These are phyloP conservation scores for Drosophila paulistorum DNA, from an alignment of 1,140 invertebrate genomes.

Conservation along the genomic window DNA sequence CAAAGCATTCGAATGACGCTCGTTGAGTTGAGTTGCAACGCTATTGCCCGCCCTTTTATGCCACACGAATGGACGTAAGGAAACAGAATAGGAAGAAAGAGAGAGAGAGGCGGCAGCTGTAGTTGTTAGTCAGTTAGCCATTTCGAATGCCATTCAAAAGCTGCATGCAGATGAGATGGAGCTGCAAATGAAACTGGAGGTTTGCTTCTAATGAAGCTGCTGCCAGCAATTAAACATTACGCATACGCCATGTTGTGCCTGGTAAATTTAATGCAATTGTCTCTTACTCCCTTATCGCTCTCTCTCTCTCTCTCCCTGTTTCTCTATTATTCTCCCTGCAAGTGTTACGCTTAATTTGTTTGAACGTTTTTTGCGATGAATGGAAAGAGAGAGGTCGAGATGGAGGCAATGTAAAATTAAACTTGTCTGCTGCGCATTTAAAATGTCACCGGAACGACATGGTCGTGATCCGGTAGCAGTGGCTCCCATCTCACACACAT, in stretches of 20 bases:
- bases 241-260: slow-evolving; percentile 68
- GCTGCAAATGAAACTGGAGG: slow-evolving; percentile 1
- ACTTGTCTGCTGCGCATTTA: slow-evolving; percentile 78
- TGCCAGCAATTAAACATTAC: slow-evolving; percentile 78
- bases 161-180: slow-evolving; percentile 69
- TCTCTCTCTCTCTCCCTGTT: slow-evolving; percentile 3
- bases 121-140: slow-evolving; percentile 59
- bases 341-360: slow-evolving; percentile 75
- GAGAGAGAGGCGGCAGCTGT: slow-evolving; percentile 14
- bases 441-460: slow-evolving; percentile 67
- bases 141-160: slow-evolving; percentile 66
- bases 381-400: too few species aligned
- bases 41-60: slow-evolving; percentile 40
- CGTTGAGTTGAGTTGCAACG: slow-evolving; percentile 33
- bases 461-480: slow-evolving; percentile 44
- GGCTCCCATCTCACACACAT: slow-evolving; percentile 11
- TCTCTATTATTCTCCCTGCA: slow-evolving; percentile 6
- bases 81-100: too few species aligned
- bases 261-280: slow-evolving; percentile 75
- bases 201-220: slow-evolving; percentile 65
- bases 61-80: slow-evolving; percentile 20
- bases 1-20: slow-evolving; percentile 75
- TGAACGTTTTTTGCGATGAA: slow-evolving; percentile 50
- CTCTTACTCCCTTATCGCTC: slow-evolving; percentile 38
- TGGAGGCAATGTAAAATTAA: slow-evolving; percentile 67